Base-by-base conservation (phyloP, 2,888 invertebrate species). In the Hyposoter didymator region DNA sequence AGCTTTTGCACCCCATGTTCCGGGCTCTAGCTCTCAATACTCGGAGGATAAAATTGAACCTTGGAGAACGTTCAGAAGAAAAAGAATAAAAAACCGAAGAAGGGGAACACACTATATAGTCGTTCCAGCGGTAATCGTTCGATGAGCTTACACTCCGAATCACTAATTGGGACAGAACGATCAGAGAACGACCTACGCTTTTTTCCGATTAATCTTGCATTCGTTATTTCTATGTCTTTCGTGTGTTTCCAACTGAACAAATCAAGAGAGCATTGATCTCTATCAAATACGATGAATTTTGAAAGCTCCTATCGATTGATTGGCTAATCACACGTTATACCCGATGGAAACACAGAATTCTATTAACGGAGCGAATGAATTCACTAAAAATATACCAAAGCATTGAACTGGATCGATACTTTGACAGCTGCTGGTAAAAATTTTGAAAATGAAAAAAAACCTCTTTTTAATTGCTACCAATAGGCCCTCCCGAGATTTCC, bases 41-140 rank as follows among this genome's bases (percentile, higher is more conserved):
- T 72, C 55, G 62, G 12, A 22, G 82, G 85, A 82, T 82, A 85
- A 85, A 78, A 85, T 85, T 82, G 82, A 79, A 82, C 84, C 83
- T 43, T 49, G 39, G 59, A 74, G 32, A 62, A 59, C 69, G 17
- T 17, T 55, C 22, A n/a, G 28, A 69, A 47, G 69, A 74, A 78
- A 59, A 4, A 28, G 0, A 39, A 66, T 1, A 67, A 67, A 45
- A 45, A 12, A 28, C 52, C 10, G 28, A 14, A 74, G 35, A 14
- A 59, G 3, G 59, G 28, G 67, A 69, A 75, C 66, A 49, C 45
- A 73, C 32, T 19, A 22, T 32, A 1, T 32, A n/a, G 32, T 43
- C 52, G 19, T 17, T 32, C 14, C 12, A 49, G 35, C 47, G 64
- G 43, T 76, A 70, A 52, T 55, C 82, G 69, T 69, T 82, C 39